Evolutionary conservation across 2,113 vertebrate species (phyloP), one percentile per base, ranked within the genome.

Genomic region (Limanda limanda): DNA sequence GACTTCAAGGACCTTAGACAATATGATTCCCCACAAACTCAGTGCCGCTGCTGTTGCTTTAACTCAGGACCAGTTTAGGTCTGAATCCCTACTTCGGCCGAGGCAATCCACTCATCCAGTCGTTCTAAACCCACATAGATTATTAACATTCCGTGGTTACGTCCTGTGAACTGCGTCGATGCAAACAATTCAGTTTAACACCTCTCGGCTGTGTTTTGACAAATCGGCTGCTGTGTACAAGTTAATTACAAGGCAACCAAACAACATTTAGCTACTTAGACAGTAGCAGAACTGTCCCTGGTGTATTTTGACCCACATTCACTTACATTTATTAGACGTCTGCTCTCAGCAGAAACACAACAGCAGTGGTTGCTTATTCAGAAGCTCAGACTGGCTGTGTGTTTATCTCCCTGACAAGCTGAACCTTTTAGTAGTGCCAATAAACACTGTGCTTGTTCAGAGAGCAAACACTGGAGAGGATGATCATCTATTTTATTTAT

Each of bases 261-360:
- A 83, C 71, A 57, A 21, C 55, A 25, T 76, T 79, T 69, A 21
- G 57, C 59, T 64, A 9, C 45, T 76, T 77, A 74, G 15, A 68
- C 66, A 85, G 75, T 58, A 71, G 76, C 71, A 64, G 66, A 61
- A 54, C 64, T 71, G 70, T 79, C 72, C 83, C 78, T 48, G 62
- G 67, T 75, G 88, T 55, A 81, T 89, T 87, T 80, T 71, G 71
- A 86, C 87, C 83, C 78, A 91, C 74, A 86, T 88, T 89, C 63
- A 72, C 63, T 88, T 82, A 84, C 61, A 81, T 86, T 69, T 57
- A 79, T 74, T 73, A 59, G 69, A 62, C 79, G 63, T 8, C 13
- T 51, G 59, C 61, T 60, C 40, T 31, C 47, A 42, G 1, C 57
- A 67, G 18, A 42, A 57, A 78, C 55, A 42, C 27, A 81, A 59